Conservation (phyloP, 2,888 invertebrate species). For the Colostygia pectinataria region DNA sequence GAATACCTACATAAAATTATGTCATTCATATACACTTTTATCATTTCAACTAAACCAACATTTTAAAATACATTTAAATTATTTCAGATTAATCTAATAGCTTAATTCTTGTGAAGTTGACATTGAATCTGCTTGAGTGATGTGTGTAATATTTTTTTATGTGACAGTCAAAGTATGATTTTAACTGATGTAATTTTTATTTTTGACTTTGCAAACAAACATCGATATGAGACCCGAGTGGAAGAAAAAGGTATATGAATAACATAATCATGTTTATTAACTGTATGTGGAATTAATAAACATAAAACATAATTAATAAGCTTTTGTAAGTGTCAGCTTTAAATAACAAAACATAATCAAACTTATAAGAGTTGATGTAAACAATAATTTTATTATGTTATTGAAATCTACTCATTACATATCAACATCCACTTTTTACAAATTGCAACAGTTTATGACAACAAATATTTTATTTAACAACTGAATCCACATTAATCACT, state of each 20-base stretch:
- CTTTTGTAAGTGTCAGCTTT: conserved; percentile 25
- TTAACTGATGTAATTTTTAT: conserved; percentile 45
- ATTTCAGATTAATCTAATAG: background rate
- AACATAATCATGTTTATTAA: conserved; percentile 26
- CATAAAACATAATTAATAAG: conserved; percentile 16
- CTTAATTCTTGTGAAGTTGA: background rate
- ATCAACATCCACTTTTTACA: background rate
- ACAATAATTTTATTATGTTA: background rate
- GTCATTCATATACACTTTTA: conserved; percentile 20
- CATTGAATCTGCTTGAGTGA: background rate
- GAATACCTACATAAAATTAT: conserved; percentile 5
- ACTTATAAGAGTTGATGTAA: background rate
- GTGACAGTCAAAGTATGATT: conserved; percentile 1
- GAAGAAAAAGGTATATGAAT: conserved; percentile 72
- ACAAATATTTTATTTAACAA: background rate
- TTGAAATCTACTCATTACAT: background rate
- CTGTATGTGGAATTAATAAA: conserved; percentile 20
- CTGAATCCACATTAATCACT: background rate
- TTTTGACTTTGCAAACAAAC: conserved; percentile 74
- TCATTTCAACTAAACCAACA: background rate
- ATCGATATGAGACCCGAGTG: conserved; percentile 76
- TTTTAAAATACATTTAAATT: background rate
- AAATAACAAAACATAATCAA: conserved; percentile 3
- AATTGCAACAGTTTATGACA: background rate
- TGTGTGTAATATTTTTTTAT: background rate